Evolutionary conservation across 2,797 vertebrate genomes (phyloP), one percentile per base, ranked within the genome.

Genomic region (Enteromius afrohamiltoni): DNA sequence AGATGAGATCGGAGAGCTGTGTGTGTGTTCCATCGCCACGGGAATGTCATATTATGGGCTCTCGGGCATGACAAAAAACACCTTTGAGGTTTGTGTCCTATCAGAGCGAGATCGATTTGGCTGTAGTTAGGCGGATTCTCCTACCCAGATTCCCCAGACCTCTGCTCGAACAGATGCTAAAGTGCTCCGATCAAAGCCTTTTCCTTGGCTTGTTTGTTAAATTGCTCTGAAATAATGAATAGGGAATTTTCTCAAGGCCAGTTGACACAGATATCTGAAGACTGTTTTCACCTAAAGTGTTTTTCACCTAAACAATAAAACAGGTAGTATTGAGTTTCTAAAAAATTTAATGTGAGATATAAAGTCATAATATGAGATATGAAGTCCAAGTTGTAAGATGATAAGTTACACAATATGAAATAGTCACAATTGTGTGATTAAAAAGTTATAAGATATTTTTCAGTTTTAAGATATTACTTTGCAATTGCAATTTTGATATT

Each of bases 41-140:
- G 98, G 98, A 78, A 98, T 96, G 3, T 99, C 98, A 0, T 99
- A 99, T 86, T 99, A 99, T 0, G 98, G 98, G 89, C 97, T 99
- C 78, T 96, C 97, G 0, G 98, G 98, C 90, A 99, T 99, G 98
- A 99, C 98, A 87, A 99, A 99, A 94, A 99, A 98, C 93, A 98
- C 97, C 42, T 99, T 99, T 49, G 98, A 99, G 97, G 96, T 97
- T 92, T 91, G 95, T 65, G 53, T 53, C n/a, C 77, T 82, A 53
- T 82, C 53, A 40, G 49, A 68, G 10, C 2, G 3, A 58, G 70
- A 77, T 83, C 10, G 40, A 53, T 37, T 71, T 23, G 73, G 8
- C 60, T 42, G 62, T 70, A 51, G 37, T 78, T 77, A 71, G 65
- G 13, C 19, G n/a, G 31, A 37, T 47, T 83, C 69, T 62, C 4